Evolutionary conservation across 2,113 vertebrate species (phyloP).

Genomic region (Corythornis cristatus): DNA sequence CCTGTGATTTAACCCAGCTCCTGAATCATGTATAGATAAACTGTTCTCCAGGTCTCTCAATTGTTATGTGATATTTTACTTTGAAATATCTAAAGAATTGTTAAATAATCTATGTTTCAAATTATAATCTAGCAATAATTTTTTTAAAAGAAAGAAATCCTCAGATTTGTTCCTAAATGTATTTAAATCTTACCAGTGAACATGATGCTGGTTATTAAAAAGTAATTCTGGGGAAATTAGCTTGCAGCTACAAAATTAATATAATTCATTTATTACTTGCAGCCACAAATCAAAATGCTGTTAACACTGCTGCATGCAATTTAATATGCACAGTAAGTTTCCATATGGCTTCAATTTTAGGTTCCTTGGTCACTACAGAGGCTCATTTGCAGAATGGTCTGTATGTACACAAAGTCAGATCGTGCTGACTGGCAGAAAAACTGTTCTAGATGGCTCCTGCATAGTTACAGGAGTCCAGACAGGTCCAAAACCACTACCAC

Average conservation of each 20-base stretch:
- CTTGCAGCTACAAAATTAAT: constrained; percentile 83
- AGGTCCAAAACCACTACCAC: not conserved
- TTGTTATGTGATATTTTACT: not conserved
- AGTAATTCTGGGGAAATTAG: constrained; percentile 81
- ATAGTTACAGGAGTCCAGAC: not conserved
- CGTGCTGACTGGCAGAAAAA: constrained; percentile 4
- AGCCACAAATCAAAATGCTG: constrained; percentile 81
- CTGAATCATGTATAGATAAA: not conserved
- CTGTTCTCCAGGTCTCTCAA: not conserved
- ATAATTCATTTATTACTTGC: constrained; percentile 85
- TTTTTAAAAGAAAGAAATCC: not conserved
- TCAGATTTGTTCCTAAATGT: constrained; percentile 74
- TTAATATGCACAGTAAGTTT: constrained; percentile 79
- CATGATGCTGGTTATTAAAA: constrained; percentile 82
- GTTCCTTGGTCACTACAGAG: constrained; percentile 73
- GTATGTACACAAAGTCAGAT: not conserved
- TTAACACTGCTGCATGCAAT: constrained; percentile 78
- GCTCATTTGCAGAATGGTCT: constrained; percentile 42
- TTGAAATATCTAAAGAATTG: constrained; percentile 35
- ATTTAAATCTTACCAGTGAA: constrained; percentile 80
- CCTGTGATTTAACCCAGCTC: not conserved
- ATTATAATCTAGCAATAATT: constrained; percentile 56
- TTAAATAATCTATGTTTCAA: constrained; percentile 60
- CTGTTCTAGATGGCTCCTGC: not conserved
- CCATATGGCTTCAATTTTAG: constrained; percentile 78